Base-by-base conservation (phyloP, 1,140 invertebrate species). In the Drosophila quadrilineata region DNA sequence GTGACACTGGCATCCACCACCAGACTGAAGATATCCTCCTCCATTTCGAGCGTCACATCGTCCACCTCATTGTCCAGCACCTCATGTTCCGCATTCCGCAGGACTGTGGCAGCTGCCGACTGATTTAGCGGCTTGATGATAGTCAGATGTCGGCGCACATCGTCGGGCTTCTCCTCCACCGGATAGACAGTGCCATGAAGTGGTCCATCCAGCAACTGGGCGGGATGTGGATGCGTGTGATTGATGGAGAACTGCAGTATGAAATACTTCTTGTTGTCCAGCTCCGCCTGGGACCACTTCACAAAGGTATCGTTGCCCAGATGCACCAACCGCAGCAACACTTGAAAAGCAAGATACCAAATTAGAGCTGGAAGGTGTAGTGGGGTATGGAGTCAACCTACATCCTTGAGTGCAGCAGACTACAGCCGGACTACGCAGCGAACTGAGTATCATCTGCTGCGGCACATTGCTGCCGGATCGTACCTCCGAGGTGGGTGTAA, bases 351-450 rank as follows among this genome's bases (percentile, higher is more conserved):
- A 3, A 40, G 19, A 31, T 8, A 9, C n/a, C n/a, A n/a, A 6
- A 28, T 28, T 43, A 36, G 10, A 33, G 3, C 5, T 17, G 14
- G 3, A 38, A n/a, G n/a, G 6, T 17, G 14, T 38, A 36, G 35
- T 17, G 16, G 5, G 2, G n/a, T 4, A 0, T 2, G 1, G 1
- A 5, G 14, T 3, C 10, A 40, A 88, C 88, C 87, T 56, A 90
- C 88, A 64, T 52, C 88, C 89, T 53, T 90, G 89, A 0, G 87
- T 88, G 48, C 85, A 88, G 52, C 88, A 90, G 28, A 74, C 75
- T 0, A 88, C 74, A 5, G 85, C 71, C 2, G 74, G 70, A 58
- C 86, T 87, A 0, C 89, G 64, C 22, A 82, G 43, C 3, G 87
- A 87, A 10, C 87, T 89, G 8, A 71, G 71, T 8, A 88, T 85